phyloP scores from a whole-genome alignment of 2,113 vertebrate species.

The Eptatretus burgeri region DNA sequence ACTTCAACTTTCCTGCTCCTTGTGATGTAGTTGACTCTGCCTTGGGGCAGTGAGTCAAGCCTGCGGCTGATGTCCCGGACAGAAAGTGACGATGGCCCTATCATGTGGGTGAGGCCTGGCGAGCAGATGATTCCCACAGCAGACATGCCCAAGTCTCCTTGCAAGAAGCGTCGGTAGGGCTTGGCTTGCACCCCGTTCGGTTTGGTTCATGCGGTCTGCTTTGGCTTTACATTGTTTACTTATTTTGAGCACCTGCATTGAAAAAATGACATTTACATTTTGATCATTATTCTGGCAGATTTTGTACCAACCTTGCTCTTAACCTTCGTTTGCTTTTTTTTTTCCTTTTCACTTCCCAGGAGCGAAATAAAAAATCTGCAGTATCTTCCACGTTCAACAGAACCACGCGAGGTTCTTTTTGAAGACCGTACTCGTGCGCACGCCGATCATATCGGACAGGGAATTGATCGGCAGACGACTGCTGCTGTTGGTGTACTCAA shows the following conservation, averaged over 20 bases:
- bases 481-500: slow-evolving; percentile 83
- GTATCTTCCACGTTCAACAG: slow-evolving; percentile 81
- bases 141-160: slow-evolving; percentile 96
- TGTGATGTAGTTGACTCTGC: slow-evolving; percentile 38
- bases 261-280: slow-evolving; percentile 32
- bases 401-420: slow-evolving; percentile 81
- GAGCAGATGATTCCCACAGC: slow-evolving; percentile 97
- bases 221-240: too few species aligned
- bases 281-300: background rate
- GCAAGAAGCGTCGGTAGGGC: slow-evolving; percentile 24
- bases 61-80: slow-evolving; percentile 48
- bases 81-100: slow-evolving; percentile 84
- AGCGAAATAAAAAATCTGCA: slow-evolving; percentile 98
- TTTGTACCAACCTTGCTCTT: background rate
- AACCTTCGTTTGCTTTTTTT: background rate
- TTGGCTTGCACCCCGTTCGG: background rate
- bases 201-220: too few species aligned
- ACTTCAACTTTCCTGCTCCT: too few species aligned
- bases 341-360: background rate
- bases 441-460: slow-evolving; percentile 86
- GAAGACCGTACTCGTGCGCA: slow-evolving; percentile 80
- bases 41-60: slow-evolving; percentile 73
- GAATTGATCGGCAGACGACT: slow-evolving; percentile 70
- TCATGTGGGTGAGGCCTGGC: slow-evolving; percentile 93
- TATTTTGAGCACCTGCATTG: slow-evolving; percentile 14